Evolutionary conservation across 2,113 vertebrate genomes (phyloP), one percentile per base, ranked within the genome.

Genomic region (Macroglossus sobrinus): DNA sequence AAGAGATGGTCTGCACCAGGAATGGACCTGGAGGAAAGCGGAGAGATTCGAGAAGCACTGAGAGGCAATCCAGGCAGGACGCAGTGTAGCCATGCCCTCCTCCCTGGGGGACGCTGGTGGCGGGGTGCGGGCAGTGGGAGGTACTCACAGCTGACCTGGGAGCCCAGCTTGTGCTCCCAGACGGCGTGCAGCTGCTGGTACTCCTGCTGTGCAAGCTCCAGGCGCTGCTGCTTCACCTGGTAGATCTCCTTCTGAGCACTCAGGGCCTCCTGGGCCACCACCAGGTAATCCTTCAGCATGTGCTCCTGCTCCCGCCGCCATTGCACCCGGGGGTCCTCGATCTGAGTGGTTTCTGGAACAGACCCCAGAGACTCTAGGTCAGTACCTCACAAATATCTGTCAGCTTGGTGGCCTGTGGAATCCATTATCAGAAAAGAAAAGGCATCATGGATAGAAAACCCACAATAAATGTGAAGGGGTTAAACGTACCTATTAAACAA

Each of bases 221-320:
- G 99, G 33, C 99, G 98, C 98, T 99, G 99, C 98, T 99, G 99
- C 97, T 99, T 99, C 98, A 99, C 99, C 98, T 99, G 99, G 96
- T 99, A 99, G 98, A 99, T 99, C 98, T 99, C 99, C 98, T 99
- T 99, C 97, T 99, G 99, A 0, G 99, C 99, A n/a, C 98, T 99
- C 97, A 99, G 98, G 0, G 99, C 99, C 66, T 99, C 99, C 93
- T 99, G 98, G 84, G 99, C 99, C 97, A 99, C 99, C n/a, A 98
- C 97, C 93, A 99, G 99, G 97, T 99, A 99, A 85, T 99, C 99
- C 96, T 99, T 99, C 97, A 99, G 98, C 99, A 99, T 99, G 94
- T 98, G 98, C 97, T 99, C 99, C 98, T 99, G 99, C 97, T 99
- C 99, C 95, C 98, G 98, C 97, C 99, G 99, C 99, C 99, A 99